These are phyloP conservation scores for Parasteatoda lunata DNA, from an alignment of 2,888 invertebrate species.

Conservation along the genomic window DNA sequence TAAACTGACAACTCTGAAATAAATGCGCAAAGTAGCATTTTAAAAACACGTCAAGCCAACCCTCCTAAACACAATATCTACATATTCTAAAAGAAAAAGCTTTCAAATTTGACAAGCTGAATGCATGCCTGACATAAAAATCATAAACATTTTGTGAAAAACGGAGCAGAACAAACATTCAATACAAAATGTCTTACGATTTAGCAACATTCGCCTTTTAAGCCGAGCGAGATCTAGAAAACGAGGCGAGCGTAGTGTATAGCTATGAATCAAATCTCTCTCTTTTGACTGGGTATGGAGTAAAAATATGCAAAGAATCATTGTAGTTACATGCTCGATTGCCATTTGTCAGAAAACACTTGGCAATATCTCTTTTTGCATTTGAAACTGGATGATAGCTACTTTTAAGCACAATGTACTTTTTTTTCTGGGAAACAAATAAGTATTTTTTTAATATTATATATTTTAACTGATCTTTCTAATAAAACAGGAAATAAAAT, in stretches of 20 bases:
- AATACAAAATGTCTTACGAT: background rate
- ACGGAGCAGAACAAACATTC: background rate
- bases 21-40: slow-evolving; percentile 18
- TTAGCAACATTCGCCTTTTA: slow-evolving; percentile 17
- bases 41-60: slow-evolving; percentile 10
- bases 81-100: slow-evolving; percentile 1
- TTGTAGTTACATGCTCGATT: slow-evolving; percentile 40
- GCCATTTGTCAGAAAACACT: slow-evolving; percentile 24
- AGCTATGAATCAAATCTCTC: slow-evolving; percentile 40
- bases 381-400: slow-evolving; percentile 14
- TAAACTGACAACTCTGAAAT: slow-evolving; percentile 3
- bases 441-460: slow-evolving; percentile 52
- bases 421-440: background rate
- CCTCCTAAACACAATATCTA: slow-evolving; percentile 4
- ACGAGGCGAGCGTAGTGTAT: background rate
- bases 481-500: slow-evolving; percentile 23
- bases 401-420: background rate
- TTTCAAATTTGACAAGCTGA: slow-evolving; percentile 33
- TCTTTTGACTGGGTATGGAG: background rate
- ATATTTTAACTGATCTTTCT: slow-evolving; percentile 39
- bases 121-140: slow-evolving; percentile 40
- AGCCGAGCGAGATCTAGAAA: slow-evolving; percentile 5
- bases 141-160: slow-evolving; percentile 12
- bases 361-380: slow-evolving; percentile 23
- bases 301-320: slow-evolving; percentile 17